Evolutionary conservation across 1,140 invertebrate species (phyloP), one percentile per base, ranked within the genome.

Genomic region (Drosophila bocqueti): DNA sequence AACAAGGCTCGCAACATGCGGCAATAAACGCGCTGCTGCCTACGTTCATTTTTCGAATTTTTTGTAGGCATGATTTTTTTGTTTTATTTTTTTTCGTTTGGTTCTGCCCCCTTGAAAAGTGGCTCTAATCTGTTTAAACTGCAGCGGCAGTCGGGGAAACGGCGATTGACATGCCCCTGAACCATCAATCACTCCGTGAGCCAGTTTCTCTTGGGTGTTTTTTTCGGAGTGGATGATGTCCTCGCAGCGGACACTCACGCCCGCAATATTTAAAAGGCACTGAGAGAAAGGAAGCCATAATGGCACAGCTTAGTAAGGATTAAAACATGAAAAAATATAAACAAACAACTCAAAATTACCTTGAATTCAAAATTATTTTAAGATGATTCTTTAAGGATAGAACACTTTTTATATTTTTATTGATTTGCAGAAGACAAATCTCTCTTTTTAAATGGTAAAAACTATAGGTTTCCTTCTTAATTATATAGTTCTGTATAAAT

Each of bases 121-220:
- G 84, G 85, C 84, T 89, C 84, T 89, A 89, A 89, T 89, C 85
- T 90, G 84, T 89, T 89, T 89, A 89, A 89, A 90, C 85, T 89
- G 85, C 85, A 82, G 60, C 67, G 55, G 55, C 74, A 62, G 49
- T 71, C 64, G 64, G 47, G 63, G 69, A 66, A 77, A 73, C 68
- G 78, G 76, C 84, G 81, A 89, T 87, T 89, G 83, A 87, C 84
- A 87, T 87, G 81, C 68, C 84, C 78, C 76, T 77, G 76, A 90
- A 83, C 84, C 85, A 89, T 89, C 84, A 89, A 89, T 89, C 84
- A 89, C 84, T 90, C 75, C 52, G 76, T 36, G n/a, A 46, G 63
- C 24, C 58, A 31, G 40, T 36, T 36, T 18, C 21, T 31, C 18
- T 15, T 9, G 40, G 26, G 0, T 9, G 29, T 47, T 68, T 68